These are phyloP conservation scores for Pheosia gnoma DNA, from an alignment of 2,888 invertebrate species.

Conservation along the genomic window DNA sequence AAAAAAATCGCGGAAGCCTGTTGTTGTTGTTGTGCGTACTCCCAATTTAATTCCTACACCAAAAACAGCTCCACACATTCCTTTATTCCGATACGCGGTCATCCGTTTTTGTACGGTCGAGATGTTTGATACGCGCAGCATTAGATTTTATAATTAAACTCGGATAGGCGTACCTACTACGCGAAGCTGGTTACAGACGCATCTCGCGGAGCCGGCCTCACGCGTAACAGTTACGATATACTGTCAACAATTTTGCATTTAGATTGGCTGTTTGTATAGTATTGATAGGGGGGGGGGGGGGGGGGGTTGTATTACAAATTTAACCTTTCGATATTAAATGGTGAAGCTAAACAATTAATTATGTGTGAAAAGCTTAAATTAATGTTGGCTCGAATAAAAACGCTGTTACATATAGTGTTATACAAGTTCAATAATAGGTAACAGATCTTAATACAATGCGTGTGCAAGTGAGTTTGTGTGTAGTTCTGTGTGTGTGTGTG, in stretches of 20 bases:
- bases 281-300: neutral
- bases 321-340: too few species aligned
- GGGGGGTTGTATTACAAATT: too few species aligned
- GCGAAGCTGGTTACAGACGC: constrained; percentile 30
- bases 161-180: constrained; percentile 47
- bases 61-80: constrained; percentile 32
- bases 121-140: constrained; percentile 57
- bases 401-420: too few species aligned
- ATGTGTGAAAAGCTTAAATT: too few species aligned
- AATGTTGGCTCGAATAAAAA: too few species aligned
- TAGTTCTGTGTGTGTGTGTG: too few species aligned
- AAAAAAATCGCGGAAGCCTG: too few species aligned
- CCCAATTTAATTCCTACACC: constrained; percentile 3
- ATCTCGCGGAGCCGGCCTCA: constrained; percentile 7
- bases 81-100: constrained; percentile 33
- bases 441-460: too few species aligned
- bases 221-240: neutral
- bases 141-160: constrained; percentile 66
- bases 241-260: neutral
- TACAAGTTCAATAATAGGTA: too few species aligned
- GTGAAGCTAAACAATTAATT: too few species aligned
- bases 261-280: constrained; percentile 30
- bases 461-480: too few species aligned
- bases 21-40: too few species aligned
- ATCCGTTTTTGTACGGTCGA: constrained; percentile 53